Evolutionary conservation across 2,888 invertebrate genomes (phyloP).

Genomic region (Yponomeuta sedellus): DNA sequence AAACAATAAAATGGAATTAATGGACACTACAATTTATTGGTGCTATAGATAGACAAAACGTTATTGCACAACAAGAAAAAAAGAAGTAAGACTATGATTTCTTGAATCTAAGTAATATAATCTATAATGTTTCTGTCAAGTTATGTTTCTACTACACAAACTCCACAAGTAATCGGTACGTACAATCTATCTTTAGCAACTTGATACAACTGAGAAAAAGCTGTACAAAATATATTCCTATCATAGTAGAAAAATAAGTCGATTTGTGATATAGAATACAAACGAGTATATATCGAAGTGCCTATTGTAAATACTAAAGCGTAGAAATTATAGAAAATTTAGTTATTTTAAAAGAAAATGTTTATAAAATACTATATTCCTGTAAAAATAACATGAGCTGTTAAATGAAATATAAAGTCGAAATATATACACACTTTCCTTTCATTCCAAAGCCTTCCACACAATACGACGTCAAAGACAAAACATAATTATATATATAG

Average conservation of each 20-base stretch:
- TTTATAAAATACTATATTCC: slow-evolving; percentile 34
- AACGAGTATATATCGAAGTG: slow-evolving; percentile 51
- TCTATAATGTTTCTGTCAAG: neutral
- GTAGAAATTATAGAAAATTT: slow-evolving; percentile 2
- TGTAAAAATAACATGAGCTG: slow-evolving; percentile 42
- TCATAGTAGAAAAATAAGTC: slow-evolving; percentile 29
- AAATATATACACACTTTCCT: slow-evolving; percentile 24
- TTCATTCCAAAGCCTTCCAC: neutral
- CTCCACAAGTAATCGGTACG: neutral
- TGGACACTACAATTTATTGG: slow-evolving; percentile 4
- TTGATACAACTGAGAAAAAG: slow-evolving; percentile 17
- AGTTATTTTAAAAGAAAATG: slow-evolving; percentile 17
- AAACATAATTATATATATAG: slow-evolving; percentile 34
- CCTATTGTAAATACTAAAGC: slow-evolving; percentile 55
- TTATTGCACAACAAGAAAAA: too few species aligned
- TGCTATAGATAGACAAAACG: too few species aligned
- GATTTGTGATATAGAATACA: slow-evolving; percentile 71
- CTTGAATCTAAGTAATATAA: too few species aligned
- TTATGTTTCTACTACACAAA: neutral
- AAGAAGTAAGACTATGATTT: too few species aligned
- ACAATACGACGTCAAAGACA: too few species aligned
- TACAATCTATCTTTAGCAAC: neutral
- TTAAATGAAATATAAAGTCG: slow-evolving; percentile 54
- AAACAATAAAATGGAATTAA: slow-evolving; percentile 32
- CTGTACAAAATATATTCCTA: slow-evolving; percentile 27